Evolutionary conservation across 2,888 invertebrate genomes (phyloP).

Genomic region (Limnephilus marmoratus): DNA sequence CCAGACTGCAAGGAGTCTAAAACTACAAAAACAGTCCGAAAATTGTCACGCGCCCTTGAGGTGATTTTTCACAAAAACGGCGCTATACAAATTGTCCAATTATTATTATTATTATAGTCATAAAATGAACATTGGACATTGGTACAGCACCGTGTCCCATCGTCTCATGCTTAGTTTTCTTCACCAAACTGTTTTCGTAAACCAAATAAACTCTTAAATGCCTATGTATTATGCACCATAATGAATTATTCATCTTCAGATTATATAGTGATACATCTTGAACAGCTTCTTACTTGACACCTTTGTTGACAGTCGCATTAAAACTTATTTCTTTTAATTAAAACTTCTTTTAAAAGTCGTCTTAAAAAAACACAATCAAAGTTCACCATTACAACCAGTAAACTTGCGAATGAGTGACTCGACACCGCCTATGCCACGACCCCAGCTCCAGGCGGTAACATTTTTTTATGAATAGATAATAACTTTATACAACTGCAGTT

Average conservation of each 20-base stretch:
- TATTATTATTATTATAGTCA: too few species aligned
- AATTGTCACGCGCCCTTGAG: too few species aligned
- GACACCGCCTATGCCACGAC: neutral
- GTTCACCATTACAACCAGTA: neutral
- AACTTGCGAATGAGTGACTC: neutral
- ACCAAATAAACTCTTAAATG: too few species aligned
- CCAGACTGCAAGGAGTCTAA: too few species aligned
- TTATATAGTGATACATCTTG: neutral
- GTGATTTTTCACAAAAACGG: too few species aligned
- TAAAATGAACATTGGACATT: too few species aligned
- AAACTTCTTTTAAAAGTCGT: too few species aligned
- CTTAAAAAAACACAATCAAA: neutral
- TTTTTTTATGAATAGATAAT: constrained; percentile 65
- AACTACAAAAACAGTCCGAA: too few species aligned
- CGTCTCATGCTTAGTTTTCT: neutral
- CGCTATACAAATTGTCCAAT: too few species aligned
- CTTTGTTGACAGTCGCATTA: neutral
- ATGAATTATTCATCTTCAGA: neutral
- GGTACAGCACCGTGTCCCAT: too few species aligned
- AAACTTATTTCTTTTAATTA: neutral
- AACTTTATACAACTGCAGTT: constrained; percentile 65
- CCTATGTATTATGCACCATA: too few species aligned
- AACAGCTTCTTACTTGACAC: neutral
- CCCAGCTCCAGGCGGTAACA: neutral
- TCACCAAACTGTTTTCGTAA: too few species aligned